Evolutionary conservation across 2,797 vertebrate genomes (phyloP).

Genomic region (Ataeniobius toweri): DNA sequence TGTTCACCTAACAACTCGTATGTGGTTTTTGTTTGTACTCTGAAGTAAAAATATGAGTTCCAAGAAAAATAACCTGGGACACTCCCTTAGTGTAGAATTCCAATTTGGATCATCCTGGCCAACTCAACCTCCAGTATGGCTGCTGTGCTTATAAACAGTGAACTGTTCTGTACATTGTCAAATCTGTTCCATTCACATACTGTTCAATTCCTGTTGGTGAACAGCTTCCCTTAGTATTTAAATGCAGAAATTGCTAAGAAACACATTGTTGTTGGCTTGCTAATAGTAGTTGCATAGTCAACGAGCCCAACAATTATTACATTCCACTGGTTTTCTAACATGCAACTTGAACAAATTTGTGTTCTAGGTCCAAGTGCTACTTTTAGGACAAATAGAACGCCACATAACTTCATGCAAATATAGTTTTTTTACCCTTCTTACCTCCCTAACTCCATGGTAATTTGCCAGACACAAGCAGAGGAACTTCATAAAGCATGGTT

Average conservation of each 20-base stretch:
- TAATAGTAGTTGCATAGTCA: no score
- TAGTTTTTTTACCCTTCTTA: not conserved
- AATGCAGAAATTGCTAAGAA: not conserved
- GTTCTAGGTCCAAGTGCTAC: no score
- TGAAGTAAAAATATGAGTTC: not conserved
- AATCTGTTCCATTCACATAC: not conserved
- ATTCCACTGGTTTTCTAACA: no score
- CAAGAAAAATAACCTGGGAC: not conserved
- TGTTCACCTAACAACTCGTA: not conserved
- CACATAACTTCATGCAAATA: not conserved
- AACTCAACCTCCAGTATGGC: not conserved
- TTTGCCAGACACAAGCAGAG: not conserved
- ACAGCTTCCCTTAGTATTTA: not conserved
- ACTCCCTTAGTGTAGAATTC: not conserved
- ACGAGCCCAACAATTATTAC: no score
- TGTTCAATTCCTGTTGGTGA: not conserved
- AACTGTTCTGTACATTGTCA: not conserved
- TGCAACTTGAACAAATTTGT: no score
- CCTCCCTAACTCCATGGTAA: not conserved
- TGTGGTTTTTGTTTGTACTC: not conserved
- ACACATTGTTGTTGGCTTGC: no score
- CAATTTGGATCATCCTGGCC: not conserved
- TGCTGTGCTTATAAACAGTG: not conserved
- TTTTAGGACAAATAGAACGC: not conserved
- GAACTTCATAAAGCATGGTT: not conserved